Percentiles rank a stretch among this genome's conserved stretches.
phyloP scores from a whole-genome alignment of 2,888 invertebrate species.

The Ophion obscuratus region DNA sequence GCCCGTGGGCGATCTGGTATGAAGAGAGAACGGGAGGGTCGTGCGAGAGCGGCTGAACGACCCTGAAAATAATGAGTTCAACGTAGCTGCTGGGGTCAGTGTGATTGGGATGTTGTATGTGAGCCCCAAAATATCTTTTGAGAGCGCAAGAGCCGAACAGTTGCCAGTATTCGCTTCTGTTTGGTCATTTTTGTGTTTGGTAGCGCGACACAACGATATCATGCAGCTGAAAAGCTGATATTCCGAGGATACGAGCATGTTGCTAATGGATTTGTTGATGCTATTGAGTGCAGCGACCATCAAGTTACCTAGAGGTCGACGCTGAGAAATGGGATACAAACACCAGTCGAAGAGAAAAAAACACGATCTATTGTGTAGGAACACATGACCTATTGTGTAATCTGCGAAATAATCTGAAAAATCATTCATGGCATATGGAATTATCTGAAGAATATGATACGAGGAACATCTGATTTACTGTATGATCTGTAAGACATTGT shows the following conservation, averaged over 20 bases:
- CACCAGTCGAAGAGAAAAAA: neutral
- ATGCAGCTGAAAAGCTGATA: neutral
- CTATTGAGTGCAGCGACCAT: neutral
- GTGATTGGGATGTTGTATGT: neutral
- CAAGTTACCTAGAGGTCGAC: neutral
- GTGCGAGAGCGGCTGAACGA: neutral
- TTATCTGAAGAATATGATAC: too few species aligned
- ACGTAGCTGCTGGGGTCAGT: slow-evolving; percentile 1
- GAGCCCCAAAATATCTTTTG: neutral
- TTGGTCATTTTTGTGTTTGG: neutral
- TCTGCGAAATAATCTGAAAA: too few species aligned
- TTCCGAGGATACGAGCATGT: neutral
- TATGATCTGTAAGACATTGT: too few species aligned
- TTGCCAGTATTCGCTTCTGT: neutral
- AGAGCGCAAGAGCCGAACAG: neutral
- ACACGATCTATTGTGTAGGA: neutral
- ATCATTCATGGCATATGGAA: too few species aligned
- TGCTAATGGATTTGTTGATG: neutral
- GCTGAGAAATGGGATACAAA: neutral
- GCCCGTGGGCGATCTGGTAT: neutral
- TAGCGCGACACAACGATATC: neutral
- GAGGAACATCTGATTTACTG: too few species aligned
- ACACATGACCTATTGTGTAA: neutral
- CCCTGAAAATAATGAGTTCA: slow-evolving; percentile 8
- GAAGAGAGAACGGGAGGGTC: slow-evolving; percentile 4